Conservation (phyloP, 1,140 invertebrate genomes). For the Apis dorsata region DNA sequence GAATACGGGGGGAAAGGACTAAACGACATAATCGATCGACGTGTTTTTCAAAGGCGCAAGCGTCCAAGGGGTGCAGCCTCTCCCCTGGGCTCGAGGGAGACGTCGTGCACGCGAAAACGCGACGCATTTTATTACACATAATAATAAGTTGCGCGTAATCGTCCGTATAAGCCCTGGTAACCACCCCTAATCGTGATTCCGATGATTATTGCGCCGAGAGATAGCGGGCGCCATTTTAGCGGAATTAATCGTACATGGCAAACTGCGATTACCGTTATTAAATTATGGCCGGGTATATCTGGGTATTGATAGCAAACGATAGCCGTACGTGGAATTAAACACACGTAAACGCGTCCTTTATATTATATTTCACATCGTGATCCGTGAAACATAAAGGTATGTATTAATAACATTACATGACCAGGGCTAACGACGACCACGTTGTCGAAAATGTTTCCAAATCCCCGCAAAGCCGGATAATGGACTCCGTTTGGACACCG, state of each 20-base stretch:
- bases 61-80: background rate
- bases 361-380: background rate
- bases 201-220: constrained; percentile 54
- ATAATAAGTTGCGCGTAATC: constrained; percentile 37
- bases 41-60: background rate
- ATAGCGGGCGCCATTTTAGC: constrained; percentile 47
- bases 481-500: background rate
- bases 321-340: constrained; percentile 20
- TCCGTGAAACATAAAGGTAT: background rate
- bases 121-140: constrained; percentile 16
- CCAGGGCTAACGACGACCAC: no score
- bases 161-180: constrained; percentile 24
- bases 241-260: constrained; percentile 50
- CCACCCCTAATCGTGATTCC: constrained; percentile 52
- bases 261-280: constrained; percentile 40
- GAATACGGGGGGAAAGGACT: background rate
- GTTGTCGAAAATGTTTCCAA: background rate
- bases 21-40: background rate
- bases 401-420: background rate
- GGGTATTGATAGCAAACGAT: constrained; percentile 24
- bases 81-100: no score
- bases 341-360: constrained; percentile 5
- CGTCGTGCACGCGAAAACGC: background rate
- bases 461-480: constrained; percentile 1
- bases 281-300: constrained; percentile 22